Evolutionary conservation across 2,888 invertebrate genomes (phyloP), one percentile per base, ranked within the genome.

Genomic region (Cephonodes hylas): DNA sequence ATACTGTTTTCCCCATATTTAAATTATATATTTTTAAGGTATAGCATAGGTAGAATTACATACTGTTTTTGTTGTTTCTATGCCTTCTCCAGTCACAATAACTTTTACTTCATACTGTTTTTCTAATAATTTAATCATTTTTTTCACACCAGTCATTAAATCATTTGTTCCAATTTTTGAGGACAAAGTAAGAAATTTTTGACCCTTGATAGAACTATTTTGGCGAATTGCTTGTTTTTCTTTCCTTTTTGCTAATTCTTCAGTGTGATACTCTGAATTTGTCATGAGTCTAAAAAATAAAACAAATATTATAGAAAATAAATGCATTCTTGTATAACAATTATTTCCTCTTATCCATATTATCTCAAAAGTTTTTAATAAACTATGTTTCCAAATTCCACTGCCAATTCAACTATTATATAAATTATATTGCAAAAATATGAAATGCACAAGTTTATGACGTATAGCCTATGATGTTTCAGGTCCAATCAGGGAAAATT

Each of bases 41-140:
- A 22, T 7, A 57, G 15, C 5, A 27, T 3, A 22, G 8, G n/a
- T 3, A 38, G 23, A 44, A 22, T 25, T 8, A 44, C 27, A 42
- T 27, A 44, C 31, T 22, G 22, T 23, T 45, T 45, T 67, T 76
- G 81, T 58, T 73, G 86, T 74, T 31, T 85, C 85, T 68, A 85
- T 87, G 63, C 80, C 83, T 64, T 91, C 91, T 13, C 93, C 93
- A 72, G 89, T 87, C 62, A 95, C 92, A 34, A 94, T 84, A 56
- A 95, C 86, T 77, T 91, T 88, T 3, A 96, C 94, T 89, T 95
- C 95, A 85, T 94, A 93, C 7, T 91, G 92, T 74, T 95, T 96
- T n/a, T 86, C 85, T 6, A 96, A 73, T 90, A 96, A 94, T 84
- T 95, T 96, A 0, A 85, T 66, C 70, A 96, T 94, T 78, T 95